Percentiles rank a stretch among this genome's conserved stretches.
Conservation (phyloP, 2,113 vertebrate genomes). For the Rutilus rutilus region DNA sequence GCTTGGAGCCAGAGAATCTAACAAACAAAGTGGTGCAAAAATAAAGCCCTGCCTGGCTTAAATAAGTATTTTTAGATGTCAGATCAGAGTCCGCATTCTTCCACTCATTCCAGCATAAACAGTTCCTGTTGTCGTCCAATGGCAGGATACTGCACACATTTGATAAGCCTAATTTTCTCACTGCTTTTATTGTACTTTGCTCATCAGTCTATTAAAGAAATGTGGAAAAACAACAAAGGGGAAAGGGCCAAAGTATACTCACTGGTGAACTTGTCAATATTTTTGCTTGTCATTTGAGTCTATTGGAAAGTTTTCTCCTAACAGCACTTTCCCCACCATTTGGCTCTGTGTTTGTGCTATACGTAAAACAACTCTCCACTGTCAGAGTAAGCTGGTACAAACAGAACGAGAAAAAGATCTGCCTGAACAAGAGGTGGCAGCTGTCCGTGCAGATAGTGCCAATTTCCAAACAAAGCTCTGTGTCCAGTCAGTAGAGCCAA, state of each 20-base stretch:
- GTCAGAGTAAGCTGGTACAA: constrained; percentile 56
- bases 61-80: constrained; percentile 72
- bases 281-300: constrained; percentile 3
- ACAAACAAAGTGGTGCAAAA: constrained; percentile 53
- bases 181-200: constrained; percentile 44
- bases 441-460: constrained; percentile 53
- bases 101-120: constrained; percentile 65
- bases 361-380: constrained; percentile 49
- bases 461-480: constrained; percentile 55
- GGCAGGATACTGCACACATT: constrained; percentile 64
- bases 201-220: constrained; percentile 55
- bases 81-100: constrained; percentile 66
- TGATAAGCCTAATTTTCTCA: constrained; percentile 64
- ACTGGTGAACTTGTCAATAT: constrained; percentile 38
- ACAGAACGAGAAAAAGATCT: constrained; percentile 50
- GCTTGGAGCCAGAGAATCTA: constrained; percentile 18
- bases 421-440: constrained; percentile 47
- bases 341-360: background rate
- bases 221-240: constrained; percentile 43
- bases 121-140: constrained; percentile 67
- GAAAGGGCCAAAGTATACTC: constrained; percentile 43
- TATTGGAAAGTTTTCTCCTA: constrained; percentile 6
- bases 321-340: constrained; percentile 8
- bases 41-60: constrained; percentile 52
- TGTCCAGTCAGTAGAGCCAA: constrained; percentile 47